phyloP scores from a whole-genome alignment of 2,797 vertebrate species.

The Dipus sagitta region DNA sequence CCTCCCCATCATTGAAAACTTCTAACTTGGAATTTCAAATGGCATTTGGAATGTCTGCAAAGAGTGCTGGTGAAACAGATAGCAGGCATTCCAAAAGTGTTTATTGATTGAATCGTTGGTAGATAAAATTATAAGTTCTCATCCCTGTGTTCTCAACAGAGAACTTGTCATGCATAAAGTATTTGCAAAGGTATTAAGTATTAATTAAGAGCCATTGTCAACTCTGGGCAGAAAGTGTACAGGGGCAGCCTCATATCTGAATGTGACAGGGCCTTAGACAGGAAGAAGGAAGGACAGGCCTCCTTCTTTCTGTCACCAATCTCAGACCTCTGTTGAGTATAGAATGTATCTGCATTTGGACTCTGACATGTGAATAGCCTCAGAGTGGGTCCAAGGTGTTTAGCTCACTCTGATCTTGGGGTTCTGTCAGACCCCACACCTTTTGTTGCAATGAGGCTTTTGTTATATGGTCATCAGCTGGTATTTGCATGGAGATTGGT shows the following conservation, averaged over 20 bases:
- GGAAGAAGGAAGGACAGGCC: neutral
- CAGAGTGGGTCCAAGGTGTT: neutral
- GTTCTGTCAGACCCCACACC: neutral
- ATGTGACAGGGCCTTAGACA: neutral
- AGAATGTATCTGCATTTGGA: neutral
- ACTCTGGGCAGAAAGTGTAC: neutral
- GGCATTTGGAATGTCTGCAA: neutral
- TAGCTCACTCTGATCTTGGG: neutral
- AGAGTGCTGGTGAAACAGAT: neutral
- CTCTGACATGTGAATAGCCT: neutral
- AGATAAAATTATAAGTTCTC: neutral
- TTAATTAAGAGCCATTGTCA: neutral
- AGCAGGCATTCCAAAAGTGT: neutral
- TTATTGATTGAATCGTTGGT: neutral
- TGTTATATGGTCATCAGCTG: neutral
- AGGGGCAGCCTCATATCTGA: accelerated
- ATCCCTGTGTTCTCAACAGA: neutral
- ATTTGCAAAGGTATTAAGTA: neutral
- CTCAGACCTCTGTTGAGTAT: too few relatives aligned
- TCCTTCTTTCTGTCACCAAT: neutral
- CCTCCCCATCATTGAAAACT: neutral
- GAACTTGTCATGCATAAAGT: neutral
- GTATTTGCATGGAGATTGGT: neutral
- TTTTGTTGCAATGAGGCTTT: neutral
- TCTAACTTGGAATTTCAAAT: neutral